Percentiles rank a stretch among this genome's conserved stretches.
These are phyloP conservation scores for Camptogramma bilineatum DNA, from an alignment of 2,888 invertebrate species.

Conservation along the genomic window DNA sequence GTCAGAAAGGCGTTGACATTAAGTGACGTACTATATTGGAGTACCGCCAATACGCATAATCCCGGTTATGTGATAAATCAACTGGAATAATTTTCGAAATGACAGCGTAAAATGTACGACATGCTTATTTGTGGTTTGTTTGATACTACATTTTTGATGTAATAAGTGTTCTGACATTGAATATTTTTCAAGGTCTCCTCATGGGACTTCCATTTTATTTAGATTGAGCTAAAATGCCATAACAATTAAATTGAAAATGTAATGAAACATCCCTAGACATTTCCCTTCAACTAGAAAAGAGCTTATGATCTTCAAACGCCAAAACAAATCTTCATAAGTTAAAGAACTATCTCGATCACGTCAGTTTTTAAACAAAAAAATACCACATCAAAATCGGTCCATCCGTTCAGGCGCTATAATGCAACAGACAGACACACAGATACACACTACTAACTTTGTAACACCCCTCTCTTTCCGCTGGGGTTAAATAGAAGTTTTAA, in stretches of 20 bases:
- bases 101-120: constrained; percentile 1
- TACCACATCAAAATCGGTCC: too few relatives aligned
- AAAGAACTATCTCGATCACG: too few relatives aligned
- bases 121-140: constrained; percentile 18
- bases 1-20: constrained; percentile 58
- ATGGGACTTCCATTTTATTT: background rate
- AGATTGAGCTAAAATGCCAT: background rate
- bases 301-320: too few relatives aligned
- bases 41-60: constrained; percentile 39
- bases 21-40: constrained; percentile 51
- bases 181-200: constrained; percentile 11
- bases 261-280: too few relatives aligned
- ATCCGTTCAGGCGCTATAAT: too few relatives aligned
- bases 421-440: too few relatives aligned
- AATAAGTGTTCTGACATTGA: constrained; percentile 8
- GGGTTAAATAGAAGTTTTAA: too few relatives aligned
- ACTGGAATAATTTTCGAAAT: constrained; percentile 22
- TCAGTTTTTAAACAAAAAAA: too few relatives aligned
- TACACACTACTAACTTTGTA: too few relatives aligned
- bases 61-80: constrained; percentile 30
- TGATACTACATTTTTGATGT: constrained; percentile 11
- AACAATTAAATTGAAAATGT: background rate
- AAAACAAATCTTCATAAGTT: too few relatives aligned
- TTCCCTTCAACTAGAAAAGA: too few relatives aligned
- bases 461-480: too few relatives aligned